Evolutionary conservation across 1,140 invertebrate species (phyloP).

Genomic region (Tetramorium alpestre): DNA sequence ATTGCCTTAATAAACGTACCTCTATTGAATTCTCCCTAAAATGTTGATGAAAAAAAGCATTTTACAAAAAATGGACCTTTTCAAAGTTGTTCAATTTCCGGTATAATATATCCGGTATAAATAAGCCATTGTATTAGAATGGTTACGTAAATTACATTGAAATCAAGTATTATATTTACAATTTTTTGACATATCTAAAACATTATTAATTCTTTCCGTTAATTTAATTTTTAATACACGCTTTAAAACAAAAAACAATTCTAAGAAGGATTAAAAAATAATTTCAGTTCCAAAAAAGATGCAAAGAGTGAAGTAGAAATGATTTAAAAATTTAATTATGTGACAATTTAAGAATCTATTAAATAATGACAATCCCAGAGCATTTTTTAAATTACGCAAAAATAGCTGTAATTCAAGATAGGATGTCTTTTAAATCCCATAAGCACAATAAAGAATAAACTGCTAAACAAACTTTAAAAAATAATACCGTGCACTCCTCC

Average conservation of each 20-base stretch:
- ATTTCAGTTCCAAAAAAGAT: neutral
- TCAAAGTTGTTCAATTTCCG: slow-evolving; percentile 3
- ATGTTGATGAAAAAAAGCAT: neutral
- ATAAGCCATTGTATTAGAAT: neutral
- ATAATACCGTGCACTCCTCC: neutral
- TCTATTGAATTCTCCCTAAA: slow-evolving; percentile 14
- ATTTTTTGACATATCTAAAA: neutral
- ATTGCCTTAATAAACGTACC: neutral
- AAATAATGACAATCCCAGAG: neutral
- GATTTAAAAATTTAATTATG: neutral
- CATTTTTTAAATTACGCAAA: neutral
- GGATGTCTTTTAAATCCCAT: neutral
- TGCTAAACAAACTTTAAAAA: neutral
- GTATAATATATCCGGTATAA: too few relatives aligned
- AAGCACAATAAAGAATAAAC: slow-evolving; percentile 1
- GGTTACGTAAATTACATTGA: neutral
- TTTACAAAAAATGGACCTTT: neutral
- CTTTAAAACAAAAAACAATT: neutral
- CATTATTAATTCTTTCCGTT: neutral
- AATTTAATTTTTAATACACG: neutral
- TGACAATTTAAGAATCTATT: neutral
- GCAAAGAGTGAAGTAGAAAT: neutral
- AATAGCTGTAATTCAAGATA: neutral
- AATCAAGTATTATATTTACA: neutral
- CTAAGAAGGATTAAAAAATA: neutral